phyloP scores from a whole-genome alignment of 1,140 invertebrate genomes.

The Antheraea pernyi region DNA sequence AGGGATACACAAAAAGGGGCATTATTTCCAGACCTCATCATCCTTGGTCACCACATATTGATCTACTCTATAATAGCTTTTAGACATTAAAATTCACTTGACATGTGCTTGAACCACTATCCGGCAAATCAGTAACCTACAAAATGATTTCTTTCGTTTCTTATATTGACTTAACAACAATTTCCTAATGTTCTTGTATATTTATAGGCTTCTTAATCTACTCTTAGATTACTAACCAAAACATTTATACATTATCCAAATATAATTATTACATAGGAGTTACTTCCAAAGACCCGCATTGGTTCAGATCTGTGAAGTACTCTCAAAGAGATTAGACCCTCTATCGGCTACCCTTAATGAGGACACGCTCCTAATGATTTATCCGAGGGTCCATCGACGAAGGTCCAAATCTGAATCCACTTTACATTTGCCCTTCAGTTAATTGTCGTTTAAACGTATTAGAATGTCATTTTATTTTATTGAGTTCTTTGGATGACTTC shows the following conservation, averaged over 20 bases:
- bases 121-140: too few species aligned
- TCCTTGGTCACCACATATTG: too few species aligned
- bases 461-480: constrained; percentile 11
- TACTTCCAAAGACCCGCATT: not conserved
- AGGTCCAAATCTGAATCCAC: constrained; percentile 11
- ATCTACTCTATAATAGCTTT: too few species aligned
- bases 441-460: constrained; percentile 14
- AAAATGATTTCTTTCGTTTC: too few species aligned
- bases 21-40: too few species aligned
- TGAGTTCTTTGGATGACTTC: constrained; percentile 2
- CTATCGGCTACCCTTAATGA: constrained; percentile 14
- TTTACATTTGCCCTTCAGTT: constrained; percentile 16
- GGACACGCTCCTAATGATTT: constrained; percentile 13
- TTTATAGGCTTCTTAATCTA: too few species aligned
- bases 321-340: constrained; percentile 13
- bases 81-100: too few species aligned
- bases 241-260: not conserved
- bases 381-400: constrained; percentile 11
- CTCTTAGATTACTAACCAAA: not conserved
- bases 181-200: too few species aligned
- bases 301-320: constrained; percentile 4
- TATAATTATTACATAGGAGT: not conserved
- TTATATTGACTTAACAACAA: too few species aligned
- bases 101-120: too few species aligned
- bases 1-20: too few species aligned